Evolutionary conservation across 2,113 vertebrate species (phyloP), one percentile per base, ranked within the genome.

Genomic region (Phalacrocorax aristotelis): DNA sequence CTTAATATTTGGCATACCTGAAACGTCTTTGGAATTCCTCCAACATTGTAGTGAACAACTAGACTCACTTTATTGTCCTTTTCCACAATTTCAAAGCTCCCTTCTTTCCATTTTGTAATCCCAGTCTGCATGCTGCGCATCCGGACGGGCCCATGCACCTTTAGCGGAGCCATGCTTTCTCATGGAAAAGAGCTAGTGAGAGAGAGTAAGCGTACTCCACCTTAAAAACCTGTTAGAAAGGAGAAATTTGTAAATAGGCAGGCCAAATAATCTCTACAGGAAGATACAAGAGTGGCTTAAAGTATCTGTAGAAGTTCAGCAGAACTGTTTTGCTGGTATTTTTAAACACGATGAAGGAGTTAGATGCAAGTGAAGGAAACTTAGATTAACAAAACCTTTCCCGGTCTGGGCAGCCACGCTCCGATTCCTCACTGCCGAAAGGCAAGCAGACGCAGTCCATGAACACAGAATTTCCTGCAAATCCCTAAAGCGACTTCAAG

Each of bases 91-190:
- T 99, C 99, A 98, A 99, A 99, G 30, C 98, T 98, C 54, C 99
- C 99, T 94, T 99, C 99, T 97, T 98, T 99, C 99, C 99, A 99
- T 58, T 98, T 99, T 21, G 99, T 99, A 96, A 99, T 99, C 25
- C 99, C 99, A 55, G 99, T 97, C 26, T 99, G 99, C 23, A 99
- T 91, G 95, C 99, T 99, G 90, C 92, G 98, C 71, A 99, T 97
- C 93, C 99, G 99, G 86, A 99, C 98, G 42, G 99, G 98, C 44
- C 99, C 99, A 48, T 98, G 98, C 95, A 99, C 97, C 97, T 99
- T 99, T 81, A 99, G 97, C n/a, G 97, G 93, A 95, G 98, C 96
- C 98, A 98, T 98, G 79, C 62, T 94, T 94, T 85, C 96, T 94
- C 93, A 92, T 57, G 46, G 93, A 80, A 95, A 93, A 78, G 65